These are phyloP conservation scores for Deilephila elpenor DNA, from an alignment of 2,888 invertebrate species.

Conservation along the genomic window DNA sequence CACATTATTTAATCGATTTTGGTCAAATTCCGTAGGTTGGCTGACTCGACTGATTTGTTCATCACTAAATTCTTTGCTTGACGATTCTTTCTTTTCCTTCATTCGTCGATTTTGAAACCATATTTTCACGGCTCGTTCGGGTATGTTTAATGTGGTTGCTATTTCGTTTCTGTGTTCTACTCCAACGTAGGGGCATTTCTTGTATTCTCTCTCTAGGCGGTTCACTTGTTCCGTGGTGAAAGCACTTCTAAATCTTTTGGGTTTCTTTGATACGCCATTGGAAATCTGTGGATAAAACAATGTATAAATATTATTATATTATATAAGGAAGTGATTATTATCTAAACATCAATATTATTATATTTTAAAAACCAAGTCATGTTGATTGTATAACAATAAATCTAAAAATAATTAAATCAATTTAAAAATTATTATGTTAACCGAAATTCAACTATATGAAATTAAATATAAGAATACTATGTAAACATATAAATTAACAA, in stretches of 20 bases:
- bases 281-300: constrained; percentile 41
- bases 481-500: too few species aligned
- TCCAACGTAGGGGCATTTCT: constrained; percentile 87
- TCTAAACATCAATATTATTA: too few species aligned
- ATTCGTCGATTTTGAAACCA: constrained; percentile 94
- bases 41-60: constrained; percentile 39
- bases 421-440: too few species aligned
- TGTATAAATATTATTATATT: neutral
- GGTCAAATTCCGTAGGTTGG: constrained; percentile 43
- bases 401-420: too few species aligned
- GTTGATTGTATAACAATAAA: too few species aligned
- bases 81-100: constrained; percentile 87
- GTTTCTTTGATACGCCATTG: constrained; percentile 44
- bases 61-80: constrained; percentile 49
- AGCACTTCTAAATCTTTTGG: constrained; percentile 81
- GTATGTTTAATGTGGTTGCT: constrained; percentile 85
- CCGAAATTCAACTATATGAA: too few species aligned
- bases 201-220: constrained; percentile 89
- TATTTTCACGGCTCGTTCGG: constrained; percentile 91
- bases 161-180: constrained; percentile 88
- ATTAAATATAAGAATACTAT: too few species aligned
- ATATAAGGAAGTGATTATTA: too few species aligned
- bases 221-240: constrained; percentile 90
- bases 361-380: too few species aligned
- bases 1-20: constrained; percentile 55